phyloP scores from a whole-genome alignment of 2,888 invertebrate genomes.

The Galeopsomyia nigrocyanea region DNA sequence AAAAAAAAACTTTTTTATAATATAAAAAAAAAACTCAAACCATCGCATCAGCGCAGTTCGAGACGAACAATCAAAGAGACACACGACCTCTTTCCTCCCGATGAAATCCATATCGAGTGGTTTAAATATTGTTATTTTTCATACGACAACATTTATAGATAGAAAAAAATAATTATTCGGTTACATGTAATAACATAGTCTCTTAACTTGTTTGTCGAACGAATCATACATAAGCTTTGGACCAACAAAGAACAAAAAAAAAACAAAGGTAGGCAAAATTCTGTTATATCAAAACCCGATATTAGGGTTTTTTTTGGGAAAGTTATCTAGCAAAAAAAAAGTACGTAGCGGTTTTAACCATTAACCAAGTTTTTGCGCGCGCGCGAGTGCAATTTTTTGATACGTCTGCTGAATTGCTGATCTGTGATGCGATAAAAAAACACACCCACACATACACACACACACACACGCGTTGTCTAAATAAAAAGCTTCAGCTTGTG shows the following conservation, averaged over 20 bases:
- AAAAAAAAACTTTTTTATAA: too few relatives aligned
- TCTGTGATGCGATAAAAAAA: conserved; percentile 52
- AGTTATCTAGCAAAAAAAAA: too few relatives aligned
- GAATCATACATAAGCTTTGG: conserved; percentile 35
- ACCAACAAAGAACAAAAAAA: too few relatives aligned
- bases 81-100: conserved; percentile 2
- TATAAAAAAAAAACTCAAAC: too few relatives aligned
- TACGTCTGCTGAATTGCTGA: conserved; percentile 53
- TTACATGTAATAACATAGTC: neutral
- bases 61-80: conserved; percentile 27
- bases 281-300: too few relatives aligned
- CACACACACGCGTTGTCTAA: too few relatives aligned
- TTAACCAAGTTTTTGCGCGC: conserved; percentile 7
- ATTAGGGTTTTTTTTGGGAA: too few relatives aligned
- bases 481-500: neutral
- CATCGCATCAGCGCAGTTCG: conserved; percentile 15
- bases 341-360: too few relatives aligned
- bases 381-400: conserved; percentile 55
- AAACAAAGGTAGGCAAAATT: too few relatives aligned
- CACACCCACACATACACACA: conserved; percentile 2
- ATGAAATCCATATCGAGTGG: conserved; percentile 3
- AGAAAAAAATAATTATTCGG: neutral
- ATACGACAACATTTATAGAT: neutral
- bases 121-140: neutral
- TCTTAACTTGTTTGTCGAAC: conserved; percentile 5